Evolutionary conservation across 2,888 invertebrate species (phyloP), one percentile per base, ranked within the genome.

Genomic region (Catocala nupta): DNA sequence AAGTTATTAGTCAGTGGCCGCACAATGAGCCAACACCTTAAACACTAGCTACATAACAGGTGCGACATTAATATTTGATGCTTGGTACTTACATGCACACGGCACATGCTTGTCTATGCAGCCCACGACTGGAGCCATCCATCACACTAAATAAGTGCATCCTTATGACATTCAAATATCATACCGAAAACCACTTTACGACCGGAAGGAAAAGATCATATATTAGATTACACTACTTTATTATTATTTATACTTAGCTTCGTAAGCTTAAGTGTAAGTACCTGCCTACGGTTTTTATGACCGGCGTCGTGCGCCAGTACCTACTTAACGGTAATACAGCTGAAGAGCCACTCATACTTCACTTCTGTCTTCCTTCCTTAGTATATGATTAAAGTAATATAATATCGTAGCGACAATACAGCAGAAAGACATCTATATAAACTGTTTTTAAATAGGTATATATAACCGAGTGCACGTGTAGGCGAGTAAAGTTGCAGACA

Each of bases 71-170:
- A 77, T 66, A 57, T 63, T 39, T 57, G 51, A 66, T 70, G 68
- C 8, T 34, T 7, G 33, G 13, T 13, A 43, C 8, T 9, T 47
- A 45, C 36, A 44, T 39, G 60, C 58, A 66, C 68, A 60, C 65
- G 75, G 61, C 51, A 13, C 9, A 47, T 60, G 51, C 55, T 68
- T 39, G 52, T 63, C 62, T 61, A 75, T 75, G 63, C 70, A 61
- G n/a, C 55, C 55, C 65, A 68, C 68, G 63, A 45, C 10, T 34
- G 33, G 49, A 59, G 56, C 52, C 56, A 74, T 65, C 56, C 63
- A 68, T 73, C 58, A 50, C 33, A 52, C 77, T 56, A 65, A 70
- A 71, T 71, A 76, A 67, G 66, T 63, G 55, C 59, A 58, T 49
- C 51, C 56, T 51, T 66, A 55, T 60, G 10, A 55, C 59, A 70